Conservation (phyloP, 2,888 invertebrate genomes). For the Alloscopus bannaensis region DNA sequence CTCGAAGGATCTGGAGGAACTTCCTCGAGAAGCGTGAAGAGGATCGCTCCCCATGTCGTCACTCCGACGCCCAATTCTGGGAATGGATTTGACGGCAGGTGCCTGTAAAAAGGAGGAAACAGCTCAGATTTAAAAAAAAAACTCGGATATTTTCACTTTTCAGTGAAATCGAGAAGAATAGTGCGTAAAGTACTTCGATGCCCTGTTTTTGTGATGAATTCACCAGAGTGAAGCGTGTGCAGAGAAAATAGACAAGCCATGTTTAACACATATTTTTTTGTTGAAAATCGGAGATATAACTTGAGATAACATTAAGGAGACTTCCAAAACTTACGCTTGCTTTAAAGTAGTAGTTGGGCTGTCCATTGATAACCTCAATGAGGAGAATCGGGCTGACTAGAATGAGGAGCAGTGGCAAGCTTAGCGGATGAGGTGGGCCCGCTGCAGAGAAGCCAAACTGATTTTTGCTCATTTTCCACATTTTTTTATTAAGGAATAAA, state of each 20-base stretch:
- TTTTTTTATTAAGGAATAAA: not conserved
- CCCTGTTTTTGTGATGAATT: constrained; percentile 12
- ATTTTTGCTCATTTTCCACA: not conserved
- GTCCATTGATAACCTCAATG: constrained; percentile 29
- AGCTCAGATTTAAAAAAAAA: not conserved
- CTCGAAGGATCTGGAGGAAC: constrained; percentile 7
- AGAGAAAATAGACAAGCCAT: constrained; percentile 1
- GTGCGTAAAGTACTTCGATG: constrained; percentile 22
- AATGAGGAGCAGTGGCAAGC: constrained; percentile 8
- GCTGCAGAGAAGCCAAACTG: constrained; percentile 8
- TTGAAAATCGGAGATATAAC: not conserved
- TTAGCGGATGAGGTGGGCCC: constrained; percentile 25
- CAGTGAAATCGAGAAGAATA: not conserved
- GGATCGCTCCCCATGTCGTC: constrained; percentile 8
- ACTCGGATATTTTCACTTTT: too few species aligned
- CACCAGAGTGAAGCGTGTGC: constrained; percentile 1
- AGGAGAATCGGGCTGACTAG: constrained; percentile 13
- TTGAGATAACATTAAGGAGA: not conserved
- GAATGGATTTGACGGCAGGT: constrained; percentile 62
- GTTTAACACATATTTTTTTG: not conserved
- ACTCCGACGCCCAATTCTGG: constrained; percentile 61
- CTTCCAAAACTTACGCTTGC: constrained; percentile 43
- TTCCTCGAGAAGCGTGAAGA: not conserved
- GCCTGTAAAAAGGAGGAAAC: constrained; percentile 29
- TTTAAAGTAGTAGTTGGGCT: constrained; percentile 55